Conservation (phyloP, 2,797 vertebrate species). For the Anas capensis region DNA sequence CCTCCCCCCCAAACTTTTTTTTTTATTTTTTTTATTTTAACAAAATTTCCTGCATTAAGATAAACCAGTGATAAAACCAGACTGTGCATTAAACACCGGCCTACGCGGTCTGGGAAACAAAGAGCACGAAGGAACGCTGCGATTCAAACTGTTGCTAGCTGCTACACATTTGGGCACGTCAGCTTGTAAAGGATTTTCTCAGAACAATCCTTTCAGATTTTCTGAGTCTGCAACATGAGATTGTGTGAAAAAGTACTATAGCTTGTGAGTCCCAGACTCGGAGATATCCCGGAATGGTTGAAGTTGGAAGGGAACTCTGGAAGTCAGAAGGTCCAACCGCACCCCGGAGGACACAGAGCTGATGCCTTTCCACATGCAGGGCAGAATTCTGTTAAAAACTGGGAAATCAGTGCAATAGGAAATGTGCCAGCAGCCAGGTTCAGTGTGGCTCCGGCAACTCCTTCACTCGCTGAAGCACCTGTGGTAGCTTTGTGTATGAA, state of each 20-base stretch:
- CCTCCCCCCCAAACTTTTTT: neutral
- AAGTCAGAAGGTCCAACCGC: too few species aligned
- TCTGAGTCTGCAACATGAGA: neutral
- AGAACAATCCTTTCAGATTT: neutral
- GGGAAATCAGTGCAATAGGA: neutral
- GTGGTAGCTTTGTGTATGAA: neutral
- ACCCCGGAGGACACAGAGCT: fast-evolving
- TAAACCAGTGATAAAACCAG: neutral
- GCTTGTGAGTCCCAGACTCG: neutral
- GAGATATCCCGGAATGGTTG: neutral
- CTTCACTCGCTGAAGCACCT: neutral
- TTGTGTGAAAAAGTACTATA: neutral
- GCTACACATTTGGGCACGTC: neutral
- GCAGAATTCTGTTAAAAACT: neutral
- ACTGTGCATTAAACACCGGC: neutral
- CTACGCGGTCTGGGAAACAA: constrained; percentile 3
- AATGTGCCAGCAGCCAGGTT: neutral
- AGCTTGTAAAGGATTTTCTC: neutral
- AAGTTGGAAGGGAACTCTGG: too few species aligned
- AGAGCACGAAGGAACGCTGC: neutral
- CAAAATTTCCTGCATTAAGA: constrained; percentile 28
- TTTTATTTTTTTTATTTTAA: neutral
- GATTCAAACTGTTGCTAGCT: neutral
- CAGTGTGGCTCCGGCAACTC: neutral
- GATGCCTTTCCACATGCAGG: neutral